Evolutionary conservation across 2,113 vertebrate species (phyloP), one percentile per base, ranked within the genome.

Genomic region (Carollia perspicillata): DNA sequence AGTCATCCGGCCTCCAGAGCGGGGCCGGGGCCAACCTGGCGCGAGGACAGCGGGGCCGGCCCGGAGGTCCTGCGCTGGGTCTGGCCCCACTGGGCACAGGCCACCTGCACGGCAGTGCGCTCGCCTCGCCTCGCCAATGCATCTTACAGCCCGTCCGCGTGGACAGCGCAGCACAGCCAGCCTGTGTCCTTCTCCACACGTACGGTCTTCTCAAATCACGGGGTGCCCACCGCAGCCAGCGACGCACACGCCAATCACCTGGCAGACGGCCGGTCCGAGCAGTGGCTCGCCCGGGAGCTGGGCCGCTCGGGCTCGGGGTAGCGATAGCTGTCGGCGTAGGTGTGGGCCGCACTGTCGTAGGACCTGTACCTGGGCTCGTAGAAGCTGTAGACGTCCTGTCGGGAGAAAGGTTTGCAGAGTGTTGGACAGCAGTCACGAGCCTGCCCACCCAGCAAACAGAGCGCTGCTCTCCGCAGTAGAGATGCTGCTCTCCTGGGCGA

Each of bases 251-350:
- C 1, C 20, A 1, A 4, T 33, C 8, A 99, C 99, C 99, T 99
- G 88, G 99, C 99, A 22, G 98, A 8, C 0, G 99, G 99, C 42
- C 99, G 98, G 95, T 99, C 99, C 0, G 99, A 99, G 98, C 99
- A 99, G 97, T 99, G 99, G 74, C 99, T 99, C 0, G 99, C 95
- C 96, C 99, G 98, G 49, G 99, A 99, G 95, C 99, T 99, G 1
- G 99, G 99, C 33, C 99, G 98, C 55, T 99, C 99, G 0, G 98
- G 98, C 66, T 99, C 99, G 0, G 98, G 66, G 42, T 98, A 98
- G 44, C 97, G 99, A 60, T 99, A 99, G 93, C 91, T 94, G 65
- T 99, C 99, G 22, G 97, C 5, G 28, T 99, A 99, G 2, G 97
- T 97, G 1, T 95, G 5, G 0, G 96, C 11, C 3, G 98, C 44